These are phyloP conservation scores for Bruchidius siliquastri DNA, from an alignment of 2,888 invertebrate species.

Conservation along the genomic window DNA sequence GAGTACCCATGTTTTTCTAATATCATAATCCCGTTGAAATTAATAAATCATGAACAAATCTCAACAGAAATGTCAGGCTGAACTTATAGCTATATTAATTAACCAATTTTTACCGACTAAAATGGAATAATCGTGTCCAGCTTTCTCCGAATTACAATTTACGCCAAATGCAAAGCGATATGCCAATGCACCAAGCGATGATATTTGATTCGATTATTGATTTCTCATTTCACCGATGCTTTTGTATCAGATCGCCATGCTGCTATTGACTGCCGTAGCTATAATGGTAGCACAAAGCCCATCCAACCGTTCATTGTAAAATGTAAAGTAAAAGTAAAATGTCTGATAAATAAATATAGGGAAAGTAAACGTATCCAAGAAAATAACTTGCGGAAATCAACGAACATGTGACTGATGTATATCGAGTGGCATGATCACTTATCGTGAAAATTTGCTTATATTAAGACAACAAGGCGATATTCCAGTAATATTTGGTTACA, in stretches of 20 bases:
- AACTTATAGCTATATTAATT: neutral
- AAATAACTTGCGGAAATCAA: neutral
- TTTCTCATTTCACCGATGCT: neutral
- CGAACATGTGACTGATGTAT: neutral
- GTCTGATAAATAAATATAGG: neutral
- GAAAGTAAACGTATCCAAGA: neutral
- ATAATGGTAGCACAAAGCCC: neutral
- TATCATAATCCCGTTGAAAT: too few relatives aligned
- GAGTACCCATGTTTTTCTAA: too few relatives aligned
- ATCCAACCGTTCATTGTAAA: neutral
- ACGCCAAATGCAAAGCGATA: neutral
- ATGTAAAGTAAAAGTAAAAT: neutral
- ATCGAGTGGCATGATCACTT: neutral
- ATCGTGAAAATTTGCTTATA: neutral
- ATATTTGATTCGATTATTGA: neutral
- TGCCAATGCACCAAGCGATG: neutral
- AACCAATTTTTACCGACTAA: neutral
- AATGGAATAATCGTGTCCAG: neutral
- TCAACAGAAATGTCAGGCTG: too few relatives aligned
- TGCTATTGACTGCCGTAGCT: neutral
- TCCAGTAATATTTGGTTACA: neutral
- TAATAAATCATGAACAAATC: too few relatives aligned
- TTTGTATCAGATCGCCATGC: neutral
- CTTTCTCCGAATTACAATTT: neutral
- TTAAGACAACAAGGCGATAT: neutral